phyloP scores from a whole-genome alignment of 2,113 vertebrate species.

The Pterocles burchelli region DNA sequence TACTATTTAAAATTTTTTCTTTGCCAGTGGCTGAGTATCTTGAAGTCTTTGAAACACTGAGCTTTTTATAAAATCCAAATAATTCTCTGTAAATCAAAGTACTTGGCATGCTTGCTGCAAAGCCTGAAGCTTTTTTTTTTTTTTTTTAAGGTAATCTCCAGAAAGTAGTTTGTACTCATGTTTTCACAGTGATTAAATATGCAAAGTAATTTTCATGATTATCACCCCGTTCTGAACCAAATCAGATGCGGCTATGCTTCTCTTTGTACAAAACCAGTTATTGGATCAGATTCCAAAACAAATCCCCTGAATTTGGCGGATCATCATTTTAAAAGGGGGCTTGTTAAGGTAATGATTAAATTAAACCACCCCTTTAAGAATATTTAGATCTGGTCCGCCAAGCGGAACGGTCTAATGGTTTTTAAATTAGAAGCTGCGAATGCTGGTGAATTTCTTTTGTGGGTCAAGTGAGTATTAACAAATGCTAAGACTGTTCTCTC shows the following conservation, averaged over 20 bases:
- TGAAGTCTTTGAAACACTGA: conserved; percentile 74
- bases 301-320: conserved; percentile 91
- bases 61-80: conserved; percentile 75
- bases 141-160: conserved; percentile 82
- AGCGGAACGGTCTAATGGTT: conserved; percentile 94
- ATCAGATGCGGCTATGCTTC: conserved; percentile 82
- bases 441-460: conserved; percentile 79
- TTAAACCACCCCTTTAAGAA: conserved; percentile 98
- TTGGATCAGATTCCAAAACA: conserved; percentile 93
- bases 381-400: conserved; percentile 92
- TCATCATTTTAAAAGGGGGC: conserved; percentile 94
- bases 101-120: conserved; percentile 77
- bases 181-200: conserved; percentile 88
- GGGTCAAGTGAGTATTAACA: conserved; percentile 87
- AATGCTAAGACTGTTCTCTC: conserved; percentile 80
- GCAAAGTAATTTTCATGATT: conserved; percentile 87
- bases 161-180: conserved; percentile 81
- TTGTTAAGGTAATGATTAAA: conserved; percentile 99
- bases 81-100: conserved; percentile 80
- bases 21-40: conserved; percentile 62
- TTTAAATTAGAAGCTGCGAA: conserved; percentile 87
- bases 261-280: conserved; percentile 86
- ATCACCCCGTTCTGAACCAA: conserved; percentile 82
- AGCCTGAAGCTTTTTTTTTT: conserved; percentile 70
- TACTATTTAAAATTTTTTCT: conserved; percentile 38